These are phyloP conservation scores for Riparia riparia DNA, from an alignment of 2,113 vertebrate species.

Conservation along the genomic window DNA sequence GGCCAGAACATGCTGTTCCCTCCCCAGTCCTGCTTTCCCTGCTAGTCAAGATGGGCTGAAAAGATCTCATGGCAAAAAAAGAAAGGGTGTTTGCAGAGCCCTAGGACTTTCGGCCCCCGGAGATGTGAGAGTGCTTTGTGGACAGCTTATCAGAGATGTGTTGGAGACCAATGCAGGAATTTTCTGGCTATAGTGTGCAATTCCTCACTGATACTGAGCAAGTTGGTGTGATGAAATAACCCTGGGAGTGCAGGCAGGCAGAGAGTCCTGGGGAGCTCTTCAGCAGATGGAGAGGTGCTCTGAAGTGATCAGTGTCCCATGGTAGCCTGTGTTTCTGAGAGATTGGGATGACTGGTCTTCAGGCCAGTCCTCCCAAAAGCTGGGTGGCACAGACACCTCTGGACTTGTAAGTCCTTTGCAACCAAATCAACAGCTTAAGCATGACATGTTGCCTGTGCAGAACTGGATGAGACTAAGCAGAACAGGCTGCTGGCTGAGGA, in stretches of 20 bases:
- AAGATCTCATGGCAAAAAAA: background rate
- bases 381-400: background rate
- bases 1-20: conserved; percentile 38
- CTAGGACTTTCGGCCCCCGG: background rate
- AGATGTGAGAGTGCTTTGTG: background rate
- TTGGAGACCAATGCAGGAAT: background rate
- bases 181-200: background rate
- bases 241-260: background rate
- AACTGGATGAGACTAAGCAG: background rate
- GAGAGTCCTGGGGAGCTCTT: background rate
- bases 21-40: conserved; percentile 4
- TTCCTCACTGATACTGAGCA: background rate
- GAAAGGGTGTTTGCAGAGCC: background rate
- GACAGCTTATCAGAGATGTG: background rate
- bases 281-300: background rate
- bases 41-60: conserved; percentile 28
- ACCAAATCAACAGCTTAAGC: background rate
- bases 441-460: background rate
- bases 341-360: background rate
- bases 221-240: background rate
- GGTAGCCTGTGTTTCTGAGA: background rate
- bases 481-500: background rate
- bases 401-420: background rate
- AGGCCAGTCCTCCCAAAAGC: background rate
- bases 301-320: background rate